Evolutionary conservation across 2,888 invertebrate genomes (phyloP), one percentile per base, ranked within the genome.

Genomic region (Parascotia fuliginaria): DNA sequence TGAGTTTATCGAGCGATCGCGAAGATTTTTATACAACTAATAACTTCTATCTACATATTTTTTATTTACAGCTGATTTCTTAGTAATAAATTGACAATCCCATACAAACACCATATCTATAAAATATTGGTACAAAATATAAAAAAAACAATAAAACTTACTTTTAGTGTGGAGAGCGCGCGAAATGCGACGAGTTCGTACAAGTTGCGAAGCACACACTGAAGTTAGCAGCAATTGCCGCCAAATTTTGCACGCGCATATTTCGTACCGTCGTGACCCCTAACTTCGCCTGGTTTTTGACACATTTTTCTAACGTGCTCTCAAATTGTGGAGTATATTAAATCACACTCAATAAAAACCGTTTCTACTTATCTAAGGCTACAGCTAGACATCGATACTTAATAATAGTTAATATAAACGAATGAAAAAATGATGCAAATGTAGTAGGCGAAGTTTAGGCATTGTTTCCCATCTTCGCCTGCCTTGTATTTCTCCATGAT

Each of bases 391-490:
- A 31, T 22, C 11, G 16, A 12, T 12, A 38, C 11, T 22, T 22
- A 22, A 38, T 12, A 38, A 22, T 22, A 24, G 16, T 12, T 22
- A 38, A 38, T 38, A 24, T n/a, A n/a, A n/a, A n/a, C n/a, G n/a
- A n/a, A 38, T 24, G 16, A 22, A 38, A 38, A 38, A 4, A 38
- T 24, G 13, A 38, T 16, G 31, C 31, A 31, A 31, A 31, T 11
- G 6, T 31, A 12, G 31, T 31, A 31, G 31, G 31, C 42, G 42
- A 42, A 34, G 42, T 42, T 32, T 15, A 24, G 42, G 42, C 24
- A 42, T 42, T 42, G 42, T 42, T 34, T 42, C 34, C 32, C 34
- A 42, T 42, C 42, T 42, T 42, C 42, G 42, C 42, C 42, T 42
- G 22, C 42, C 42, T 32, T 42, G 42, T 34, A 14, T 42, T 42